phyloP scores from a whole-genome alignment of 2,113 vertebrate species.

The Cebidichthys violaceus region DNA sequence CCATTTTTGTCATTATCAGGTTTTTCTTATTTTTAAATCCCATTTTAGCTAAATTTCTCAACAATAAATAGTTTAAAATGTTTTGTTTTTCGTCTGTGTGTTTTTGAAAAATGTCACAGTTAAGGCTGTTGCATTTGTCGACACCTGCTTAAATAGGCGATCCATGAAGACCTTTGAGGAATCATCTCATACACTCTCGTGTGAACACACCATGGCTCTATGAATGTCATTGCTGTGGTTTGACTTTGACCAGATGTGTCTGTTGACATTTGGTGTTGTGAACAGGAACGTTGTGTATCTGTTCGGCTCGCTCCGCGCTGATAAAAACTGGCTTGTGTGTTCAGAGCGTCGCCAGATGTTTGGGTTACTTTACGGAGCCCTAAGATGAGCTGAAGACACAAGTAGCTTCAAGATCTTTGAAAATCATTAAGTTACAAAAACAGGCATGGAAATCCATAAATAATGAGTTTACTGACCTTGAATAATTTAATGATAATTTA shows the following conservation, averaged over 20 bases:
- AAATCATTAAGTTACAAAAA: background rate
- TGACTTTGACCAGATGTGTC: constrained; percentile 64
- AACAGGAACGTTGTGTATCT: constrained; percentile 60
- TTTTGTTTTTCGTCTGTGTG: background rate
- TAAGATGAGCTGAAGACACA: background rate
- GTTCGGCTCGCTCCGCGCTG: constrained; percentile 26
- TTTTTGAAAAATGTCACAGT: constrained; percentile 14
- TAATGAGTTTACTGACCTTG: background rate
- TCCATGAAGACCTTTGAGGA: background rate
- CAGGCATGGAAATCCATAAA: background rate
- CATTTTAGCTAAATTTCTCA: background rate
- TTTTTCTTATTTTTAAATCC: background rate
- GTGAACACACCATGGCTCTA: constrained; percentile 25
- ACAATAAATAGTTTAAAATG: background rate
- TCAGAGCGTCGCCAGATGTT: constrained; percentile 27
- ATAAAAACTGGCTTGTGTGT: constrained; percentile 47
- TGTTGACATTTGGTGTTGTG: constrained; percentile 71
- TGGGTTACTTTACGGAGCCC: constrained; percentile 14
- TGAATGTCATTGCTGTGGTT: constrained; percentile 63
- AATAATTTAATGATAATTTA: background rate
- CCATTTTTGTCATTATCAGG: background rate
- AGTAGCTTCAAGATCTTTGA: background rate
- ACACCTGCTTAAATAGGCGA: background rate
- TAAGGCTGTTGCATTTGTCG: background rate
- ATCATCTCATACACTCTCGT: background rate